Percentiles rank a stretch among this genome's conserved stretches.
Evolutionary conservation across 2,797 vertebrate species (phyloP).

Genomic region (Otolemur crassicaudatus): DNA sequence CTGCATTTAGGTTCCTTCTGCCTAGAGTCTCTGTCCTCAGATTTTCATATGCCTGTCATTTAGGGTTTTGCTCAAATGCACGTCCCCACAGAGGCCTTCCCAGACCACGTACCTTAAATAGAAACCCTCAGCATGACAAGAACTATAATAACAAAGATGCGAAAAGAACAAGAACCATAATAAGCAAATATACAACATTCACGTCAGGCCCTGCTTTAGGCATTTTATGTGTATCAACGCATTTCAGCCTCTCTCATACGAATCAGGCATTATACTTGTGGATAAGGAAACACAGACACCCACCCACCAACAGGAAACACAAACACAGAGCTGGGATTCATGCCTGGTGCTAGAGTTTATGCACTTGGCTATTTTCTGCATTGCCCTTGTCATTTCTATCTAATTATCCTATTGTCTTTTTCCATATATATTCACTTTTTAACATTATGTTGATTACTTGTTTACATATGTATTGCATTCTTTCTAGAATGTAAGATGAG

Average conservation of each 20-base stretch:
- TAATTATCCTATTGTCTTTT: slow-evolving; percentile 3
- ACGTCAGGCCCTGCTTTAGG: neutral
- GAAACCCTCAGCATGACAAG: neutral
- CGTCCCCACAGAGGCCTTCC: neutral
- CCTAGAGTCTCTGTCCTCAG: neutral
- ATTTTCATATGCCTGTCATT: neutral
- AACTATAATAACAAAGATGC: neutral
- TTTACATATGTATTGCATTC: slow-evolving; percentile 5
- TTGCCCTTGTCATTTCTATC: neutral
- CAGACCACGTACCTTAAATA: neutral
- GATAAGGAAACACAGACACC: neutral
- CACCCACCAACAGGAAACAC: neutral
- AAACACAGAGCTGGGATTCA: neutral
- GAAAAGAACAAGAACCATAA: neutral
- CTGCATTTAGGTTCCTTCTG: neutral
- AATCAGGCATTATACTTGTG: neutral
- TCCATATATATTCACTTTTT: neutral
- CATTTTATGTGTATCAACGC: neutral
- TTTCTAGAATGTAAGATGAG: neutral
- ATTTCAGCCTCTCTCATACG: neutral
- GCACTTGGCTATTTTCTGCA: neutral
- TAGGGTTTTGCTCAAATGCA: neutral
- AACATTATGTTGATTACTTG: neutral
- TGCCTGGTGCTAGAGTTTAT: neutral
- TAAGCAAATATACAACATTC: neutral